These are phyloP conservation scores for Paguma larvata DNA, from an alignment of 2,797 vertebrate species.

Conservation along the genomic window DNA sequence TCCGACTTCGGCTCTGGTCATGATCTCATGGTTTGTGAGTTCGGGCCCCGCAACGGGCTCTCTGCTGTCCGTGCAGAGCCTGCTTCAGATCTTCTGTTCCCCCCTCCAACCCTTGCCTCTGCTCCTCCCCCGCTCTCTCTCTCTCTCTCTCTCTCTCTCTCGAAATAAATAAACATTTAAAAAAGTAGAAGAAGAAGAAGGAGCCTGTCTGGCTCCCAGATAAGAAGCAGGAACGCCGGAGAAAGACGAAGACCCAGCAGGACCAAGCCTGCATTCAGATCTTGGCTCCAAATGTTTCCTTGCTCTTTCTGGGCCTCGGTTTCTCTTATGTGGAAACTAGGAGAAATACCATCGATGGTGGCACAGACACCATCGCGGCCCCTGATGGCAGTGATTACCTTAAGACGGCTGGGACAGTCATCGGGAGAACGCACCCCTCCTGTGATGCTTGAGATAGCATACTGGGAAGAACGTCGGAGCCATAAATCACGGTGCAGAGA, in stretches of 20 bases:
- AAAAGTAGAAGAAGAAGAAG: neutral
- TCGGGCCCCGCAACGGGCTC: too few species aligned
- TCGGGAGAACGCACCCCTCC: neutral
- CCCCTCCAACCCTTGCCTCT: too few species aligned
- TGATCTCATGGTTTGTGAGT: too few species aligned
- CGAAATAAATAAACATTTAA: too few species aligned
- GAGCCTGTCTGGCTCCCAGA: neutral
- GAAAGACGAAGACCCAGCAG: neutral
- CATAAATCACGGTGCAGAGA: conserved; percentile 64
- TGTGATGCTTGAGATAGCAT: neutral
- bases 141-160: too few species aligned
- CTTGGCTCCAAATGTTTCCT: neutral
- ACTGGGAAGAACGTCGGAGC: neutral
- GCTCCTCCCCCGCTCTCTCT: too few species aligned
- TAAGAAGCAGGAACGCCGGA: neutral
- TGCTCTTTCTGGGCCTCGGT: neutral
- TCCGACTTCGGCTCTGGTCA: too few species aligned
- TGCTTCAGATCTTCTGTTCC: too few species aligned
- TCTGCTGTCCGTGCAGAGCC: too few species aligned
- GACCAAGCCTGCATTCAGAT: neutral
- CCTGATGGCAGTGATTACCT: neutral
- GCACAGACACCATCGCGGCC: neutral
- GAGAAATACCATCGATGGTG: neutral
- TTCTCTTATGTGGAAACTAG: neutral
- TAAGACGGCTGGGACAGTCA: fast-evolving